Conservation (phyloP, 2,113 vertebrate species). For the Crotalus viridis region DNA sequence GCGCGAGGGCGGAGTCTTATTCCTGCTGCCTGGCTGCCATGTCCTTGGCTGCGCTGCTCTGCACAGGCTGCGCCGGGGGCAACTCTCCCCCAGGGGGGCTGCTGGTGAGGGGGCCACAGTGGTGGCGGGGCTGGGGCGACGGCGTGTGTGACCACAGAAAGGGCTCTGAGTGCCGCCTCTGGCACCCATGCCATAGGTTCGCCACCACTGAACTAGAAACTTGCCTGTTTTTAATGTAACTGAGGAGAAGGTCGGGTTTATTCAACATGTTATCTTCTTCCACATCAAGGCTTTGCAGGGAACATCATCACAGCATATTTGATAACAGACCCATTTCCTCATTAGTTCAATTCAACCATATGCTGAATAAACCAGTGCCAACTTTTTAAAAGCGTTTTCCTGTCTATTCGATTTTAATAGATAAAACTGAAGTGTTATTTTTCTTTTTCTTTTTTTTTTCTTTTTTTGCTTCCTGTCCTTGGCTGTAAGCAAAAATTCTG, state of each 20-base stretch:
- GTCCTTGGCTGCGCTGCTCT: too few relatives aligned
- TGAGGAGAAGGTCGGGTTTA: slow-evolving; percentile 22
- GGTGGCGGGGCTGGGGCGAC: too few relatives aligned
- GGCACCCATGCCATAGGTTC: too few relatives aligned
- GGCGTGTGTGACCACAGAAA: too few relatives aligned
- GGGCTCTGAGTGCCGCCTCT: too few relatives aligned
- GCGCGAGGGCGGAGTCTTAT: too few relatives aligned
- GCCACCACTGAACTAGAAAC: background rate
- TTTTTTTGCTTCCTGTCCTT: background rate
- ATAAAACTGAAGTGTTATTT: background rate
- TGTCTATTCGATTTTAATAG: background rate
- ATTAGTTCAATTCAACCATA: background rate
- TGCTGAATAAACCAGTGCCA: background rate
- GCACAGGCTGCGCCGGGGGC: too few relatives aligned
- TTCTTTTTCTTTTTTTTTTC: too few relatives aligned
- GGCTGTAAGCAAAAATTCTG: background rate
- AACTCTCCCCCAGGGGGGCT: too few relatives aligned
- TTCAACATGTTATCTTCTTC: slow-evolving; percentile 37
- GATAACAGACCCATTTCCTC: background rate
- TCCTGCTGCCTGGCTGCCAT: too few relatives aligned
- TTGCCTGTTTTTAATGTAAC: slow-evolving; percentile 24
- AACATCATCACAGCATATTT: slow-evolving; percentile 19
- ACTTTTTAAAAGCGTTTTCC: background rate
- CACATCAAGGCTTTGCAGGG: slow-evolving; percentile 32
- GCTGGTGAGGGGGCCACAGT: too few relatives aligned